Evolutionary conservation across 1,140 invertebrate species (phyloP).

Genomic region (Diachasma alloeum): DNA sequence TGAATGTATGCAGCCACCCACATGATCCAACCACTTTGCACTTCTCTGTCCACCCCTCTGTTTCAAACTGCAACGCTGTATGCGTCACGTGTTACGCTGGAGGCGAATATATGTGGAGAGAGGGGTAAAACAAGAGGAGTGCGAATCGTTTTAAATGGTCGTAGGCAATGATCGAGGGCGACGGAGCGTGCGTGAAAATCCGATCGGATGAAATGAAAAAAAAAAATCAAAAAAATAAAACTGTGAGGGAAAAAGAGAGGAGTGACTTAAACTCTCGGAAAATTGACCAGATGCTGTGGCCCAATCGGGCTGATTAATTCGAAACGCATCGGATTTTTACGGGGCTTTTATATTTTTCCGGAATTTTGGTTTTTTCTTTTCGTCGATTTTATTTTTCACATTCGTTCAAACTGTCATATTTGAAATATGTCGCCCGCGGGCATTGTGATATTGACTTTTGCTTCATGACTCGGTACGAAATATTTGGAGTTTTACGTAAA

Average conservation of each 20-base stretch:
- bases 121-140: conserved; percentile 6
- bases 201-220: conserved; percentile 8
- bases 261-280: conserved; percentile 19
- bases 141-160: conserved; percentile 25
- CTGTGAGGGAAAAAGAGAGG: background rate
- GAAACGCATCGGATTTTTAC: conserved; percentile 3
- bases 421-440: conserved; percentile 7
- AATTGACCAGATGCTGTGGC: conserved; percentile 19
- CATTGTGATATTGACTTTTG: conserved; percentile 22
- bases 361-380: background rate
- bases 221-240: background rate
- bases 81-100: background rate
- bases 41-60: conserved; percentile 6
- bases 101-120: background rate
- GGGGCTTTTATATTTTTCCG: conserved; percentile 3
- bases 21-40: conserved; percentile 15
- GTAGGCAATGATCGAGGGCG: conserved; percentile 16
- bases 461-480: background rate
- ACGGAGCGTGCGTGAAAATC: conserved; percentile 24
- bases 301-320: conserved; percentile 20
- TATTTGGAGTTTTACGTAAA: conserved; percentile 13
- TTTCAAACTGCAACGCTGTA: conserved; percentile 10
- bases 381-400: background rate
- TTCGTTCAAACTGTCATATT: conserved; percentile 3
- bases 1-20: conserved; percentile 7